A percentile compares a stretch with the other conserved stretches of the same genome.
These are phyloP conservation scores for Pseudomyrmex sp. DNA, from an alignment of 1,140 invertebrate genomes.

Conservation along the genomic window DNA sequence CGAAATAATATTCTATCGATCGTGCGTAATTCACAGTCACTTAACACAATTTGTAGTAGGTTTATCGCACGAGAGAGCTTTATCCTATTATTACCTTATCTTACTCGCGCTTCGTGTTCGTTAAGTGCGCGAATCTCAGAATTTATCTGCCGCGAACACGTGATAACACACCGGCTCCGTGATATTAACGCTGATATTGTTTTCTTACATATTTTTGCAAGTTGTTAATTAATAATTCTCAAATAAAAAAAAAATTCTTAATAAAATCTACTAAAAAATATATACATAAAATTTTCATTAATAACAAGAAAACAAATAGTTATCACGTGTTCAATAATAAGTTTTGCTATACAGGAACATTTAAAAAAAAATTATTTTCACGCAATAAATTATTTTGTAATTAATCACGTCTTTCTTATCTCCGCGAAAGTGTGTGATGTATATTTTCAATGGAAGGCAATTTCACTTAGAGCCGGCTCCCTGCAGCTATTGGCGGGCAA, in stretches of 20 bases:
- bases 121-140: conserved; percentile 31
- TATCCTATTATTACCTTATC: conserved; percentile 51
- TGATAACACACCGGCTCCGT: not conserved
- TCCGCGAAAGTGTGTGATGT: not conserved
- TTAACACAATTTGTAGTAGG: conserved; percentile 51
- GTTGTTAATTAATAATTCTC: not conserved
- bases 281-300: not conserved
- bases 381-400: not conserved
- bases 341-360: not conserved
- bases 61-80: conserved; percentile 30
- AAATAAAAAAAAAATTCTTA: not conserved
- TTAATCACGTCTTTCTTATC: not conserved
- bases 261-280: not conserved
- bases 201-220: not conserved
- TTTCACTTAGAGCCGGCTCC: not conserved
- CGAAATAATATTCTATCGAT: conserved; percentile 55
- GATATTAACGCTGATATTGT: not conserved
- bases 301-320: not conserved
- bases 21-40: conserved; percentile 47
- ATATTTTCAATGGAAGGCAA: conserved; percentile 10
- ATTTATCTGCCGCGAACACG: conserved; percentile 27
- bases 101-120: conserved; percentile 29
- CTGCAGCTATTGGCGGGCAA: conserved; percentile 8
- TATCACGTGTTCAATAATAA: not conserved
- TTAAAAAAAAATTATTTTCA: not conserved